These are phyloP conservation scores for Seriola dumerili DNA, from an alignment of 2,113 vertebrate genomes.

Conservation along the genomic window DNA sequence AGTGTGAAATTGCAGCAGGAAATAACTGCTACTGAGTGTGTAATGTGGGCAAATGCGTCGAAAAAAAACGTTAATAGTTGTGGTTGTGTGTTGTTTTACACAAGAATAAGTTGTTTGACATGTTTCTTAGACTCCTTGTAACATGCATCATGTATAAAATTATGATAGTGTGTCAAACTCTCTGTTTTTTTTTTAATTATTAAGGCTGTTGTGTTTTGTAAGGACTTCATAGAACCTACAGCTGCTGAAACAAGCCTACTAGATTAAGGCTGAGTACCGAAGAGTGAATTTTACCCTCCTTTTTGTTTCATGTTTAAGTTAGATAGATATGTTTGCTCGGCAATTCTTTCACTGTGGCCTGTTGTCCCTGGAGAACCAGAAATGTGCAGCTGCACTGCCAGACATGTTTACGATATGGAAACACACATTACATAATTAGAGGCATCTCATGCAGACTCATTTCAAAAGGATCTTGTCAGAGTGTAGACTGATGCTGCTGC, in stretches of 20 bases:
- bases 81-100: neutral
- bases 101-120: neutral
- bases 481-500: neutral
- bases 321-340: neutral
- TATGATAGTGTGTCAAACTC: neutral
- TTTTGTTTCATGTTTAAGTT: neutral
- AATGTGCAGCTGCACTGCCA: neutral
- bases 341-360: neutral
- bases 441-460: neutral
- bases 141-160: neutral
- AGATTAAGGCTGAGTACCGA: neutral
- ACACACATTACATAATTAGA: neutral
- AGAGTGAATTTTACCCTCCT: neutral
- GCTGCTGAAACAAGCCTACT: neutral
- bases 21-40: neutral
- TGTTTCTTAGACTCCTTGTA: neutral
- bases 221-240: neutral
- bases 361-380: neutral
- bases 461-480: slow-evolving; percentile 3
- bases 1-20: neutral
- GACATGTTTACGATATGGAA: neutral
- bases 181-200: neutral
- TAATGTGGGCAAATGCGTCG: neutral
- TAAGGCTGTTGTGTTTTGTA: slow-evolving; percentile 9
- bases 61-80: neutral